Percentiles rank a stretch among this genome's conserved stretches.
phyloP scores from a whole-genome alignment of 2,888 invertebrate genomes.

The Dicyrtoma fusca region DNA sequence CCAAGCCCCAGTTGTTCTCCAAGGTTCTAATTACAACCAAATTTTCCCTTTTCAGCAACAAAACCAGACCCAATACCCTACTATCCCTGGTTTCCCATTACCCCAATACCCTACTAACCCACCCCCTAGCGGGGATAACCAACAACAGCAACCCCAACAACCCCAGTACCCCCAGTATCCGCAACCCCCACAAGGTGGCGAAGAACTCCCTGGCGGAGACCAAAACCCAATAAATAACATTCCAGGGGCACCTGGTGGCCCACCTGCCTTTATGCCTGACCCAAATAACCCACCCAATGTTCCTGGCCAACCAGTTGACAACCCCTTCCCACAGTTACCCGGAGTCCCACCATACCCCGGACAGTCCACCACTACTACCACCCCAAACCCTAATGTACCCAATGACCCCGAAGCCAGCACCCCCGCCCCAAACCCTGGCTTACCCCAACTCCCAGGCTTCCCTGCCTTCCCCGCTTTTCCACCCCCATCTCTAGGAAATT shows the following conservation, averaged over 20 bases:
- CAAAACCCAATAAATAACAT: background rate
- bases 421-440: background rate
- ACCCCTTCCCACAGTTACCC: background rate
- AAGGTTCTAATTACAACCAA: too few species aligned
- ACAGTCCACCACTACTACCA: background rate
- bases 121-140: background rate
- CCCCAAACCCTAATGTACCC: conserved; percentile 11
- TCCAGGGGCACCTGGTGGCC: conserved; percentile 24
- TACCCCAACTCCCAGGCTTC: conserved; percentile 22
- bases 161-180: background rate
- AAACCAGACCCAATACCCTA: background rate
- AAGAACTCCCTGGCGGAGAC: background rate
- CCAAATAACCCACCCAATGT: conserved; percentile 5
- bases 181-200: background rate
- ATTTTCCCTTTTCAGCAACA: background rate
- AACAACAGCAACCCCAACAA: too few species aligned
- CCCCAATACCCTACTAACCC: background rate
- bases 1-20: too few species aligned
- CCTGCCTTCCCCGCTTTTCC: conserved; percentile 24
- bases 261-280: conserved; percentile 16
- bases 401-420: conserved; percentile 7
- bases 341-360: conserved; percentile 3
- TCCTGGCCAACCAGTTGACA: conserved; percentile 5
- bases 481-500: background rate
- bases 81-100: background rate